These are phyloP conservation scores for Canis aureus DNA, from an alignment of 2,113 vertebrate genomes.

Conservation along the genomic window DNA sequence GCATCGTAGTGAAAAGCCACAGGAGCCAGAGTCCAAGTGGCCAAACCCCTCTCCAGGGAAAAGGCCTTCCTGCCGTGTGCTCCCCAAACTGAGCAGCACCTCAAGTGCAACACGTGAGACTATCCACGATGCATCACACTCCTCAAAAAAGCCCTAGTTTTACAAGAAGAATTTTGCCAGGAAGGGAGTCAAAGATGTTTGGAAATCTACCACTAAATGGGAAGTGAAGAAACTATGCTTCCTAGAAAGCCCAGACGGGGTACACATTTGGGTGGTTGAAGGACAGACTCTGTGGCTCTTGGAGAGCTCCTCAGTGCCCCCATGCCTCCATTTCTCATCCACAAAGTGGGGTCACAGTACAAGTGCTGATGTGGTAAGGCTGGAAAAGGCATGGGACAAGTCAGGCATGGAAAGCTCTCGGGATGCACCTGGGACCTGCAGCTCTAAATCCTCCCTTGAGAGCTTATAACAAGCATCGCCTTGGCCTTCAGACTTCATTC, in stretches of 20 bases:
- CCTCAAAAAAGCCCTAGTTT: background rate
- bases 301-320: background rate
- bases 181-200: background rate
- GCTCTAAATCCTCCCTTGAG: background rate
- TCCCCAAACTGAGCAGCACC: background rate
- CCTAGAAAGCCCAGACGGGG: background rate
- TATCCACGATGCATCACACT: fast-evolving
- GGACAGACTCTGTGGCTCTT: background rate
- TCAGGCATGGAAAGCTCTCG: background rate
- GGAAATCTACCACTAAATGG: background rate
- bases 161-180: background rate
- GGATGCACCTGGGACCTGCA: background rate
- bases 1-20: background rate
- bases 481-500: background rate
- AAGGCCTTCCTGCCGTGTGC: background rate
- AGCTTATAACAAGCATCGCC: background rate
- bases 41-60: background rate
- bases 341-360: background rate
- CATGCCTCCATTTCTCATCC: background rate
- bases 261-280: too few species aligned
- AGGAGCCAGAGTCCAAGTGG: background rate
- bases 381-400: background rate
- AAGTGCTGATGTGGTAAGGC: background rate
- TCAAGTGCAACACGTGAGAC: background rate
- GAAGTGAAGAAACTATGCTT: background rate